These are phyloP conservation scores for Metopia argyrocephala DNA, from an alignment of 2,888 invertebrate genomes.

Conservation along the genomic window DNA sequence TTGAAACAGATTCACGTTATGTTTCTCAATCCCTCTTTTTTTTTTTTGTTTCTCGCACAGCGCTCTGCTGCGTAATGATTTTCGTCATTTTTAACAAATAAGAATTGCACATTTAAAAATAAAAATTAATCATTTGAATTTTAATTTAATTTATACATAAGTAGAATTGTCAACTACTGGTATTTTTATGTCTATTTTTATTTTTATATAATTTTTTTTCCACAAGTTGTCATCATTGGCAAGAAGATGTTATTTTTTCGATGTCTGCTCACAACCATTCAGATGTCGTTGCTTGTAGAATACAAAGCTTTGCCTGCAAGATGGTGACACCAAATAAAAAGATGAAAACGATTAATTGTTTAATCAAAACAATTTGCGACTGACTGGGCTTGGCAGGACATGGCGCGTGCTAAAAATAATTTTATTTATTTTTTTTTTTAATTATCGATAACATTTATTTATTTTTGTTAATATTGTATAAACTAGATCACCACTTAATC, in stretches of 20 bases:
- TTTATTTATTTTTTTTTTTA: too few relatives aligned
- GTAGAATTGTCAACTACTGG: too few relatives aligned
- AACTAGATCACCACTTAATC: slow-evolving; percentile 73
- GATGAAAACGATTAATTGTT: slow-evolving; percentile 23
- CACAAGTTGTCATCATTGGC: not conserved
- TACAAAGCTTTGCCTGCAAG: not conserved
- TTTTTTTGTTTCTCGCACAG: too few relatives aligned
- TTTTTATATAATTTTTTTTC: too few relatives aligned
- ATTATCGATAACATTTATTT: slow-evolving; percentile 69
- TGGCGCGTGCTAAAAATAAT: slow-evolving; percentile 72
- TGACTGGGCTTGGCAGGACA: slow-evolving; percentile 32
- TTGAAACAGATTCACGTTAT: too few relatives aligned
- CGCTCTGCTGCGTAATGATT: too few relatives aligned
- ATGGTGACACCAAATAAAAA: slow-evolving; percentile 2
- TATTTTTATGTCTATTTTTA: too few relatives aligned
- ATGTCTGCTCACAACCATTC: slow-evolving; percentile 9
- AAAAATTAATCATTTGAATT: too few relatives aligned
- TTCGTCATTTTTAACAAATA: too few relatives aligned
- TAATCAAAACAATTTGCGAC: slow-evolving; percentile 29
- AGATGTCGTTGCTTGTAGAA: slow-evolving; percentile 8
- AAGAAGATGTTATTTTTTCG: slow-evolving; percentile 8
- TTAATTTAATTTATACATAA: too few relatives aligned
- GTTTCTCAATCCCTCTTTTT: too few relatives aligned
- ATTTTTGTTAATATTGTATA: slow-evolving; percentile 71
- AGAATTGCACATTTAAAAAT: too few relatives aligned